Evolutionary conservation across 35 echinoderm and acorn worm species (phyloP).

Genomic region (Ptychodera flava): DNA sequence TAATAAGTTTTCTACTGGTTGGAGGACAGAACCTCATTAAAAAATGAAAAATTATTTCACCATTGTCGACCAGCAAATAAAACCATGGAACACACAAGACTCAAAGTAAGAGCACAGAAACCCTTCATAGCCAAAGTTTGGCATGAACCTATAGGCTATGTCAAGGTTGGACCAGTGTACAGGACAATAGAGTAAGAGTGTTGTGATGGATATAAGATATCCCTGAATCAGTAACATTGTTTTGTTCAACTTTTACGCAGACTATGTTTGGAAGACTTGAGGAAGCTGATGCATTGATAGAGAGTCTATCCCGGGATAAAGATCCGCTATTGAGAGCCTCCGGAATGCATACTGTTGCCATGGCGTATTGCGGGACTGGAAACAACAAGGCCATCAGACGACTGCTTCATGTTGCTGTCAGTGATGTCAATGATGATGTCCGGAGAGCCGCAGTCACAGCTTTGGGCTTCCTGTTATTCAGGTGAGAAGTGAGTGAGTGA

Average conservation of each 20-base stretch:
- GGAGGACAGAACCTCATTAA: too few species aligned
- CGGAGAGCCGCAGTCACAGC: slow-evolving; percentile 83
- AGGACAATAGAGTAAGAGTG: too few species aligned
- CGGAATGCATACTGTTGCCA: slow-evolving; percentile 93
- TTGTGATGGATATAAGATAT: not conserved
- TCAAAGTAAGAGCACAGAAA: too few species aligned
- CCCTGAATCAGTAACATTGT: not conserved
- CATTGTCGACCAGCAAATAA: too few species aligned
- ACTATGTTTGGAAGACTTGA: slow-evolving; percentile 96
- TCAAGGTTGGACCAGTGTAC: too few species aligned
- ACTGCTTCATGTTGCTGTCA: slow-evolving; percentile 92
- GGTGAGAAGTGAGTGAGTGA: too few species aligned
- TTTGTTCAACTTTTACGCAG: too few species aligned
- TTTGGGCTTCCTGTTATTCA: slow-evolving; percentile 83
- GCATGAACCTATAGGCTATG: too few species aligned
- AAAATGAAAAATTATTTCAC: too few species aligned
- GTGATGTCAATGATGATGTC: slow-evolving; percentile 94
- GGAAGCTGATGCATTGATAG: slow-evolving; percentile 89
- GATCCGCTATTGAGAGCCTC: slow-evolving; percentile 84
- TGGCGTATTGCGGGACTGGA: slow-evolving; percentile 90
- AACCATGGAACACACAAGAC: too few species aligned
- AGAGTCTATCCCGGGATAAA: slow-evolving; percentile 85
- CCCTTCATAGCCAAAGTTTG: too few species aligned
- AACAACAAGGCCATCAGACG: slow-evolving; percentile 87
- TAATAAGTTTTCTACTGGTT: too few species aligned